A percentile compares a stretch with the other conserved stretches of the same genome.
These are phyloP conservation scores for Acanthurus tractus DNA, from an alignment of 2,797 vertebrate species.

Conservation along the genomic window DNA sequence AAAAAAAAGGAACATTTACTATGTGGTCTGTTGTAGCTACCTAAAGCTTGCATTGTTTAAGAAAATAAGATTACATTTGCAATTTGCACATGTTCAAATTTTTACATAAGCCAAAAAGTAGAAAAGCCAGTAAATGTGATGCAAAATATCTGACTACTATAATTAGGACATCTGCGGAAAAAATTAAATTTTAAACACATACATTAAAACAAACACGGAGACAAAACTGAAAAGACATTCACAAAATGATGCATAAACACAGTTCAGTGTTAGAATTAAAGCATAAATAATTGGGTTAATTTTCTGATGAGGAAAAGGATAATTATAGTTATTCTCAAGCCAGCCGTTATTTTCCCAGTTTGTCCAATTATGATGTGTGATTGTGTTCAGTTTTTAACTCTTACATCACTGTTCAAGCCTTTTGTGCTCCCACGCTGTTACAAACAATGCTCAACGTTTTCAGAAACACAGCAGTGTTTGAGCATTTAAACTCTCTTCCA, in stretches of 20 bases:
- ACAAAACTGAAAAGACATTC: conserved; percentile 6
- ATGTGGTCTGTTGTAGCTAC: not conserved
- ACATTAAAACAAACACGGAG: not conserved
- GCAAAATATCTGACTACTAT: conserved; percentile 21
- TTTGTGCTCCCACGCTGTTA: conserved; percentile 25
- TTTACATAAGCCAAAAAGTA: conserved; percentile 10
- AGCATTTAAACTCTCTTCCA: not conserved
- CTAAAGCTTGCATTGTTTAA: not conserved
- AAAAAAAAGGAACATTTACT: not conserved
- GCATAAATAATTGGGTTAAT: conserved; percentile 32
- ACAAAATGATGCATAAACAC: not conserved
- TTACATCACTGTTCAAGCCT: conserved; percentile 14
- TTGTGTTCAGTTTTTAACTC: conserved; percentile 23
- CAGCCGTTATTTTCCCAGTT: conserved; percentile 35
- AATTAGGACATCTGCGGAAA: conserved; percentile 18
- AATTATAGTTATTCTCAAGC: conserved; percentile 51
- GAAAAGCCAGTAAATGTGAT: conserved; percentile 16
- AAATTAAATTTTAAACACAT: conserved; percentile 10
- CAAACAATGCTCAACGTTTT: conserved; percentile 3
- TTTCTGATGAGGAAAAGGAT: conserved; percentile 43
- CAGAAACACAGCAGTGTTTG: not conserved
- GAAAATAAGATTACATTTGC: conserved; percentile 6
- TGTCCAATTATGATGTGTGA: conserved; percentile 36
- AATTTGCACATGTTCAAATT: not conserved
- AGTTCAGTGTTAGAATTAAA: conserved; percentile 23